Conservation (phyloP, 1,140 invertebrate genomes). For the Drosophila ohnishii region DNA sequence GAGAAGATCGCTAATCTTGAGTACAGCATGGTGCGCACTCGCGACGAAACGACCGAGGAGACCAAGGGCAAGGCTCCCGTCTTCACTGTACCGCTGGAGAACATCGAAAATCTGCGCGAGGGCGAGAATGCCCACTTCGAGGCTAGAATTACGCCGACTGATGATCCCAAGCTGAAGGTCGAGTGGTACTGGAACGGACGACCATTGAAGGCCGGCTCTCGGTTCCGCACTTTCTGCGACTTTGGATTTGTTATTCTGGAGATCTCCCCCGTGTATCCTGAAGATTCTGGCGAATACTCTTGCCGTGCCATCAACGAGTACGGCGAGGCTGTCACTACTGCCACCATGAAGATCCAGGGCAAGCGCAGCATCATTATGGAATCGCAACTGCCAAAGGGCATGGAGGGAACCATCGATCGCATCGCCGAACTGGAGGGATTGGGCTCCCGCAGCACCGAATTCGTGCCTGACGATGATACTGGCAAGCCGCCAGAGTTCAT, state of each 20-base stretch:
- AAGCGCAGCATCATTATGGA: slow-evolving; percentile 96
- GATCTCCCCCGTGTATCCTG: slow-evolving; percentile 97
- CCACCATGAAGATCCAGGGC: slow-evolving; percentile 94
- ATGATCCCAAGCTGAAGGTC: slow-evolving; percentile 97
- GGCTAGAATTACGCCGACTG: slow-evolving; percentile 94
- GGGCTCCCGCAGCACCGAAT: slow-evolving; percentile 85
- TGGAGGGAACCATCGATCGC: slow-evolving; percentile 96
- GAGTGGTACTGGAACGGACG: slow-evolving; percentile 98
- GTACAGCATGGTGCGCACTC: slow-evolving; percentile 90
- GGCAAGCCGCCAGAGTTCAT: slow-evolving; percentile 96
- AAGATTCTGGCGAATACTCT: slow-evolving; percentile 96
- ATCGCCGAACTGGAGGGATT: slow-evolving; percentile 96
- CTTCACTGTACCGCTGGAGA: slow-evolving; percentile 94
- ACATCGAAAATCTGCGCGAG: slow-evolving; percentile 92
- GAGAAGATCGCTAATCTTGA: slow-evolving; percentile 97
- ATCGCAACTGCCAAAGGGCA: slow-evolving; percentile 95
- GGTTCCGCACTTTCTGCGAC: slow-evolving; percentile 97
- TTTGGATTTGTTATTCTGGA: slow-evolving; percentile 97
- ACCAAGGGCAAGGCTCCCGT: slow-evolving; percentile 92
- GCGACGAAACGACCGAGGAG: slow-evolving; percentile 88
- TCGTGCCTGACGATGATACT: slow-evolving; percentile 89
- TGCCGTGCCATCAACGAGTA: slow-evolving; percentile 95
- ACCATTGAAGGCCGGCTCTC: slow-evolving; percentile 92
- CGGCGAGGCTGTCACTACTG: slow-evolving; percentile 96
- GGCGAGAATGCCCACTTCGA: slow-evolving; percentile 98